These are phyloP conservation scores for Myotis yumanensis DNA, from an alignment of 2,113 vertebrate genomes.

Conservation along the genomic window DNA sequence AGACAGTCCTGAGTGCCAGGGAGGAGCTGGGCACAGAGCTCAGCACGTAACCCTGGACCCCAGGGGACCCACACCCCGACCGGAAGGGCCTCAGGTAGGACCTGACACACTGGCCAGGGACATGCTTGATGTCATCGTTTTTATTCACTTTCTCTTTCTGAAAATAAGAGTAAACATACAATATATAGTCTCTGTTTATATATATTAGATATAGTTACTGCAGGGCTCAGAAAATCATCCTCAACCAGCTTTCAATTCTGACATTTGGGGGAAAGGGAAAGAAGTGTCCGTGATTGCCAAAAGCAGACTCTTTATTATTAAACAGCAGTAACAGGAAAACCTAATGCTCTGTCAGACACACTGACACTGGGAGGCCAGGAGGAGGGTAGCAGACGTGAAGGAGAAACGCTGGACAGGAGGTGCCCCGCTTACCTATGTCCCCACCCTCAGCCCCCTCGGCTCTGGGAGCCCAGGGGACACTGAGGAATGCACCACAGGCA, in stretches of 20 bases:
- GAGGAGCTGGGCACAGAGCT: neutral
- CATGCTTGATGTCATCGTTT: slow-evolving; percentile 41
- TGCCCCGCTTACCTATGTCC: neutral
- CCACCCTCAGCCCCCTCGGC: neutral
- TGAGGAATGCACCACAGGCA: neutral
- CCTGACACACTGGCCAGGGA: slow-evolving; percentile 64
- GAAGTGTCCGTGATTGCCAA: slow-evolving; percentile 39
- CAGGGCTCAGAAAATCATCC: neutral
- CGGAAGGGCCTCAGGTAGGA: neutral
- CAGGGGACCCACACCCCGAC: neutral
- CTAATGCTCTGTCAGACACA: slow-evolving; percentile 38
- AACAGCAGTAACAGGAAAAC: slow-evolving; percentile 64
- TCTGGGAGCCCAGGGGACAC: neutral
- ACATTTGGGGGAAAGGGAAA: neutral
- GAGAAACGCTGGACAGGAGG: neutral
- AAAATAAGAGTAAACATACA: slow-evolving; percentile 73
- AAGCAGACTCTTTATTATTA: slow-evolving; percentile 75
- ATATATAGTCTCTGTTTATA: slow-evolving; percentile 72
- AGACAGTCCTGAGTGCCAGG: neutral
- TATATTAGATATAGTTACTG: slow-evolving; percentile 74
- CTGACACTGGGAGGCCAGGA: neutral
- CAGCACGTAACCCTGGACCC: neutral
- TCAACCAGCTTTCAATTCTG: slow-evolving; percentile 50
- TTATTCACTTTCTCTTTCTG: slow-evolving; percentile 62
- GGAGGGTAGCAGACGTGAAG: neutral